Percentiles rank a stretch among this genome's conserved stretches.
phyloP scores from a whole-genome alignment of 2,113 vertebrate species.

The Mustela lutreola region DNA sequence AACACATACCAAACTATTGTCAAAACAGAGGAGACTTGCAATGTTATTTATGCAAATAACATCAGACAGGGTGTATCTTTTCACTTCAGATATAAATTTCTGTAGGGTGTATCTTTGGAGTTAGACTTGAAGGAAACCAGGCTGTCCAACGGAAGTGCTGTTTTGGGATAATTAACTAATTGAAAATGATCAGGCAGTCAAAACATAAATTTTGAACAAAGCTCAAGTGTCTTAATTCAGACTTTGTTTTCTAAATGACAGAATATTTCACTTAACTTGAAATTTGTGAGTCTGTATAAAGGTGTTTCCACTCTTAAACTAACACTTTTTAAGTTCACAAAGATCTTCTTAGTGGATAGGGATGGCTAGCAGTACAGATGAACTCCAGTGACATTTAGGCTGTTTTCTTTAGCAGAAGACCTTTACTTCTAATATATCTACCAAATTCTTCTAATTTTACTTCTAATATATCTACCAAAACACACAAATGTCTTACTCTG shows the following conservation, averaged over 20 bases:
- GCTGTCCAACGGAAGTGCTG: background rate
- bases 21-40: slow-evolving; percentile 68
- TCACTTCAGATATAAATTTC: background rate
- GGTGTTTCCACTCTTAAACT: background rate
- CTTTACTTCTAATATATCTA: background rate
- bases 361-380: background rate
- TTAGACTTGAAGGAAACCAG: slow-evolving; percentile 55
- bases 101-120: background rate
- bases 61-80: background rate
- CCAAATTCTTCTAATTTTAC: background rate
- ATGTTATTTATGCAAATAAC: slow-evolving; percentile 65
- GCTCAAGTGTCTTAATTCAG: background rate
- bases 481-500: background rate
- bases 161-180: slow-evolving; percentile 45
- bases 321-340: background rate
- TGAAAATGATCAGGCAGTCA: slow-evolving; percentile 40
- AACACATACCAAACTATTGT: slow-evolving; percentile 64
- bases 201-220: background rate
- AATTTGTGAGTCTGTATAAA: background rate
- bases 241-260: background rate
- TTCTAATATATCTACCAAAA: background rate
- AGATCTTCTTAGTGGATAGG: background rate
- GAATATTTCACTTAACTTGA: background rate
- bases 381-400: accelerated
- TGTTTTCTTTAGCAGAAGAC: background rate